Percentiles rank a stretch among this genome's conserved stretches.
Evolutionary conservation across 1,140 invertebrate species (phyloP).

Genomic region (Gonioctena quinquepunctata): DNA sequence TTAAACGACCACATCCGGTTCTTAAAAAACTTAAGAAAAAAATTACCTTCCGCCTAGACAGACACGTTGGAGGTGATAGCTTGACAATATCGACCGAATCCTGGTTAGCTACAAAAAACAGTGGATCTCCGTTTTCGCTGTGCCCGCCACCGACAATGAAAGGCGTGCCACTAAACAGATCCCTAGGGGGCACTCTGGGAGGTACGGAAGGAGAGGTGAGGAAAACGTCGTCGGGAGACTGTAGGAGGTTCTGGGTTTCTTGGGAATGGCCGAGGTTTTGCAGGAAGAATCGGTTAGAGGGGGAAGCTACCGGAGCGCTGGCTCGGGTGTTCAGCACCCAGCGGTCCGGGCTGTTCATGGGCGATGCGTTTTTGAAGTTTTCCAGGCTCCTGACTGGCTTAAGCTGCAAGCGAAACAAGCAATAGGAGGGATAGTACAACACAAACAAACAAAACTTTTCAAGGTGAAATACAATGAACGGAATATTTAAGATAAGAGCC

Average conservation of each 20-base stretch:
- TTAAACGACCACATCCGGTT: no score
- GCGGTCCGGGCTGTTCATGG: constrained; percentile 51
- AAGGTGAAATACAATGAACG: no score
- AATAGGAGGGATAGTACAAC: no score
- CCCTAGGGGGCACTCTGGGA: constrained; percentile 26
- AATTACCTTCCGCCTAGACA: constrained; percentile 50
- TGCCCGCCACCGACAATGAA: constrained; percentile 54
- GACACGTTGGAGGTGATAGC: constrained; percentile 49
- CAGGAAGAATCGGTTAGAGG: constrained; percentile 36
- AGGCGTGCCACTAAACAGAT: constrained; percentile 48
- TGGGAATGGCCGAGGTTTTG: constrained; percentile 26
- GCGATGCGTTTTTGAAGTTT: constrained; percentile 59
- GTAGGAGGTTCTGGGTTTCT: constrained; percentile 48
- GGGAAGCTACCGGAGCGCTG: constrained; percentile 31
- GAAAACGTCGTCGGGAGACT: constrained; percentile 49
- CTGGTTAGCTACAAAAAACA: constrained; percentile 52
- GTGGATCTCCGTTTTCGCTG: constrained; percentile 51
- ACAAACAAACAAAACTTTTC: no score
- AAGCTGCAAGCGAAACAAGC: constrained; percentile 57
- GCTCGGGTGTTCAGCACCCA: constrained; percentile 45
- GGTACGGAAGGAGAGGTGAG: constrained; percentile 35
- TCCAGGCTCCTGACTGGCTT: constrained; percentile 66
- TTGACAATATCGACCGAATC: constrained; percentile 53
- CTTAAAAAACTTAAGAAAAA: no score
- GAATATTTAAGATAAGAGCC: no score